These are phyloP conservation scores for Actinia tenebrosa DNA, from an alignment of 64 coral and sea anemone genomes.

Conservation along the genomic window DNA sequence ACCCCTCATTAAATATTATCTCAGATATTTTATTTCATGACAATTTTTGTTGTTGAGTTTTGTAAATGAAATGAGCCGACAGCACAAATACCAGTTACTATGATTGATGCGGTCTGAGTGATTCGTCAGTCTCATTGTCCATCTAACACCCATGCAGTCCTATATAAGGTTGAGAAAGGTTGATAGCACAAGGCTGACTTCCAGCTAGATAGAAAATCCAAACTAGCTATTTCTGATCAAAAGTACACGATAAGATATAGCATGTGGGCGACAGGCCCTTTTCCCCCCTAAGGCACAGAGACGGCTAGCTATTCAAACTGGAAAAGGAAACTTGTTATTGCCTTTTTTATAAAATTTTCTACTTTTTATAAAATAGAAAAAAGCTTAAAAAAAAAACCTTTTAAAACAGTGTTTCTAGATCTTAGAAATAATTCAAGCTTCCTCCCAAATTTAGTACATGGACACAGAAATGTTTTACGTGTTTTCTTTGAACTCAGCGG, in stretches of 20 bases:
- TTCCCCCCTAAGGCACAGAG: not conserved
- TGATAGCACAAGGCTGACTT: not conserved
- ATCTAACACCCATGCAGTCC: too few relatives aligned
- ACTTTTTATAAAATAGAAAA: too few relatives aligned
- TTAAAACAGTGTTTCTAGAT: not conserved
- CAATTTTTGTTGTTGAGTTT: too few relatives aligned
- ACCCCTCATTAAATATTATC: not conserved
- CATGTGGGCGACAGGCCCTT: not conserved
- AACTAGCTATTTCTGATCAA: conserved; percentile 1
- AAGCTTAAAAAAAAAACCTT: too few relatives aligned
- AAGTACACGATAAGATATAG: not conserved
- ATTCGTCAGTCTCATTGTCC: too few relatives aligned
- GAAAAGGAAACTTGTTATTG: not conserved
- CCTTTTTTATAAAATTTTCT: not conserved
- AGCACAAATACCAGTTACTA: too few relatives aligned
- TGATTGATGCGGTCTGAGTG: too few relatives aligned
- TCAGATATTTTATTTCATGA: too few relatives aligned
- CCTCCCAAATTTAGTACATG: not conserved
- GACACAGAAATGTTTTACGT: not conserved
- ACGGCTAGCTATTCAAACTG: too few relatives aligned
- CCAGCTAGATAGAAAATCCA: not conserved
- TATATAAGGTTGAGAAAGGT: not conserved
- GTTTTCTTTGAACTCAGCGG: conserved; percentile 1
- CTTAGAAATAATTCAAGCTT: not conserved
- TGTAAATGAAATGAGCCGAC: too few relatives aligned